Percentiles rank a stretch among this genome's conserved stretches.
Conservation (phyloP, 2,113 vertebrate species). For the Triplophysa siluroides region DNA sequence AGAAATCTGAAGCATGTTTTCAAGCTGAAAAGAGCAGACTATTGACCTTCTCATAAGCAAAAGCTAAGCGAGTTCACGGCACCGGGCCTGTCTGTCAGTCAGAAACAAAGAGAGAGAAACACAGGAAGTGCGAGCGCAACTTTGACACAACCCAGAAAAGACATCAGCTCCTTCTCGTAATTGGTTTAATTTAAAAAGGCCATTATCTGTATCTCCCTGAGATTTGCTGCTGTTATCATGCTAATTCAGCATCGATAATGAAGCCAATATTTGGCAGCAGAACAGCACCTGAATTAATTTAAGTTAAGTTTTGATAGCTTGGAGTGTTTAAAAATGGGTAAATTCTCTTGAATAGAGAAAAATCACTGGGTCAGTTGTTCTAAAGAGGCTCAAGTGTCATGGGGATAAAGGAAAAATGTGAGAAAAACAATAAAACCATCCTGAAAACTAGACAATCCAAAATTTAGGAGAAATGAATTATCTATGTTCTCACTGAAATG, state of each 20-base stretch:
- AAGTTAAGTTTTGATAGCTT: not conserved
- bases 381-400: too few species aligned
- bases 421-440: not conserved
- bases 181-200: slow-evolving; percentile 72
- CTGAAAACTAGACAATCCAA: not conserved
- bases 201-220: not conserved
- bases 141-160: slow-evolving; percentile 8
- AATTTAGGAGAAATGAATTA: not conserved
- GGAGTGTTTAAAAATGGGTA: too few species aligned
- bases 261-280: not conserved
- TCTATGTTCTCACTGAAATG: not conserved
- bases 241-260: not conserved
- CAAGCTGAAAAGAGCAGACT: slow-evolving; percentile 70
- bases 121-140: slow-evolving; percentile 44
- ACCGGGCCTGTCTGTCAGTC: slow-evolving; percentile 35
- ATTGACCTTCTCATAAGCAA: slow-evolving; percentile 75
- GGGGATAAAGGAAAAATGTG: too few species aligned
- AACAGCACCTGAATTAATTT: not conserved
- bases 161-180: slow-evolving; percentile 68
- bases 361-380: too few species aligned
- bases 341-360: too few species aligned
- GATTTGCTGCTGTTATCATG: slow-evolving; percentile 11
- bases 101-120: slow-evolving; percentile 51
- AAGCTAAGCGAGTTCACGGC: slow-evolving; percentile 32
- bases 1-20: slow-evolving; percentile 76